Conservation (phyloP, 2,888 invertebrate species). For the Diloba caeruleocephala region DNA sequence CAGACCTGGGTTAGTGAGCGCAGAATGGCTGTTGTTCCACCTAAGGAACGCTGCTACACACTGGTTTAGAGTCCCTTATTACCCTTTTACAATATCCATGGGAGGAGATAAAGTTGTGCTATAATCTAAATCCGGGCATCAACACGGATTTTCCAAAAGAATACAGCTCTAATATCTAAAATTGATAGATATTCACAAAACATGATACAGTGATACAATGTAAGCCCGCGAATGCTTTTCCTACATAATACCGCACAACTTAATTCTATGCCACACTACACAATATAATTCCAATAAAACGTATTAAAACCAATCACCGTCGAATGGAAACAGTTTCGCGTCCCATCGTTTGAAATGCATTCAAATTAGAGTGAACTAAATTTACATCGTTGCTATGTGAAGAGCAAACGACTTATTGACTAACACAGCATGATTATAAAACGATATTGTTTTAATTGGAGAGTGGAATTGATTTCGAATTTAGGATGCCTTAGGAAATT, state of each 20-base stretch:
- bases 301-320: conserved; percentile 33
- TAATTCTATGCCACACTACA: conserved; percentile 20
- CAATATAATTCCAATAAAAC: conserved; percentile 49
- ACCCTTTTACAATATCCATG: no score
- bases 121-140: no score
- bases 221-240: conserved; percentile 18
- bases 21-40: no score
- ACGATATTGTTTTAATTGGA: conserved; percentile 25
- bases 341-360: conserved; percentile 24
- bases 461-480: conserved; percentile 17
- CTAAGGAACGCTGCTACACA: no score
- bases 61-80: no score
- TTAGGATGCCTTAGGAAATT: background rate
- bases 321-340: conserved; percentile 4
- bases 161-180: no score
- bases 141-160: no score
- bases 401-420: conserved; percentile 29
- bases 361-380: conserved; percentile 38
- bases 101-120: no score
- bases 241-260: background rate
- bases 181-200: no score
- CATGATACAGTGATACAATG: conserved; percentile 12
- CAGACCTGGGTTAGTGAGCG: no score
- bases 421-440: conserved; percentile 4
- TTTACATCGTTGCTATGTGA: conserved; percentile 13